These are phyloP conservation scores for Morone saxatilis DNA, from an alignment of 2,113 vertebrate species.

Conservation along the genomic window DNA sequence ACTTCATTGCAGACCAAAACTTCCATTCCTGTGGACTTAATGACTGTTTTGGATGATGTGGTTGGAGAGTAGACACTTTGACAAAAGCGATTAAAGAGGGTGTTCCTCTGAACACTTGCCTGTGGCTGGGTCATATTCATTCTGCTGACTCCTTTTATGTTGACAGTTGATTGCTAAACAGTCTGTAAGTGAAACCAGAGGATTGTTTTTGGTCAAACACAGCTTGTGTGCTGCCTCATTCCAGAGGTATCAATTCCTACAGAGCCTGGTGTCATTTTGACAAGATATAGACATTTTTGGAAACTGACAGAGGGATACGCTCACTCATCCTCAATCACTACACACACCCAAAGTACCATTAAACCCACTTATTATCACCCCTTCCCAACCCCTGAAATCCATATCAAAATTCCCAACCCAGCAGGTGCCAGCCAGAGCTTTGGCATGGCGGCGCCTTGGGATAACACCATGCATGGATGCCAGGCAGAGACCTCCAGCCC, in stretches of 20 bases:
- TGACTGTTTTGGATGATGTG: constrained; percentile 35
- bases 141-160: constrained; percentile 27
- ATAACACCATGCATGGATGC: constrained; percentile 48
- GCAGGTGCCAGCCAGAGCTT: constrained; percentile 58
- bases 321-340: not conserved
- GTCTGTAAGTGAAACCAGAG: constrained; percentile 23
- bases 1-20: constrained; percentile 2
- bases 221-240: not conserved
- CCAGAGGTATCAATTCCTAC: constrained; percentile 13
- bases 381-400: constrained; percentile 39
- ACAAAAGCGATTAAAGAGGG: constrained; percentile 25
- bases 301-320: not conserved
- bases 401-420: constrained; percentile 29
- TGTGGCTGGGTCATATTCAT: not conserved
- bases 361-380: constrained; percentile 40
- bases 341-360: constrained; percentile 17
- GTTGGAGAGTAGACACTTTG: constrained; percentile 10
- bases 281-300: not conserved
- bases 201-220: constrained; percentile 26
- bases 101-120: constrained; percentile 31
- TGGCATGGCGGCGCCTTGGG: constrained; percentile 35
- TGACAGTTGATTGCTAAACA: constrained; percentile 14
- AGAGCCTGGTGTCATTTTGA: constrained; percentile 18
- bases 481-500: constrained; percentile 49
- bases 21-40: constrained; percentile 1